Evolutionary conservation across 2,113 vertebrate species (phyloP), one percentile per base, ranked within the genome.

Genomic region (Pteruthius melanotis): DNA sequence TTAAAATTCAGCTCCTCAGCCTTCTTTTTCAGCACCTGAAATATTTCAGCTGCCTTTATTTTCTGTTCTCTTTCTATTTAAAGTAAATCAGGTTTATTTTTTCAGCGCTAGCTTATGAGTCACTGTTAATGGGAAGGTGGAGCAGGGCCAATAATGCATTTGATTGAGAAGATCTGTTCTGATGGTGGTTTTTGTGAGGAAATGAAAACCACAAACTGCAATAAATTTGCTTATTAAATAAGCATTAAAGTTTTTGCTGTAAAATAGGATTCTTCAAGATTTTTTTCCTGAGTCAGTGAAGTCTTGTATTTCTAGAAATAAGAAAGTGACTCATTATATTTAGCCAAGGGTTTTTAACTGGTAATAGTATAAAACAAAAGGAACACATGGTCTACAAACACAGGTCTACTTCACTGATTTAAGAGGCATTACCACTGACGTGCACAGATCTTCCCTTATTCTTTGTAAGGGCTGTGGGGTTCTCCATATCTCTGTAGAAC

Each of bases 191-290:
- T 80, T 84, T 81, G 26, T 52, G 56, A 88, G 85, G 92, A 93
- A 95, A 90, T 30, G 20, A 86, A 95, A 95, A 56, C 76, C 60
- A 78, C 5, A 8, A 93, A 57, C 69, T 79, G 53, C 47, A 94
- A 91, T 76, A 90, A 96, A 83, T 81, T 83, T 65, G 33, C 45
- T 76, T 90, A 81, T 93, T 94, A 90, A 89, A 90, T 60, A 88
- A 90, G 22, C 44, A 74, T 90, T 90, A 59, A 77, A 20, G 8
- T 45, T 86, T 81, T 50, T 56, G 11, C 40, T 90, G 24, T 63
- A 87, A 93, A 94, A 49, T 24, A 45, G 16, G 19, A 74, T 89
- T 87, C 59, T 70, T 87, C 30, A 4, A 68, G 0, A 52, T 82
- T 88, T 88, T 85, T 90, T 93, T 14, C 33, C 49, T 5, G 4